phyloP scores from a whole-genome alignment of 2,113 vertebrate species.

The Macroglossus sobrinus region DNA sequence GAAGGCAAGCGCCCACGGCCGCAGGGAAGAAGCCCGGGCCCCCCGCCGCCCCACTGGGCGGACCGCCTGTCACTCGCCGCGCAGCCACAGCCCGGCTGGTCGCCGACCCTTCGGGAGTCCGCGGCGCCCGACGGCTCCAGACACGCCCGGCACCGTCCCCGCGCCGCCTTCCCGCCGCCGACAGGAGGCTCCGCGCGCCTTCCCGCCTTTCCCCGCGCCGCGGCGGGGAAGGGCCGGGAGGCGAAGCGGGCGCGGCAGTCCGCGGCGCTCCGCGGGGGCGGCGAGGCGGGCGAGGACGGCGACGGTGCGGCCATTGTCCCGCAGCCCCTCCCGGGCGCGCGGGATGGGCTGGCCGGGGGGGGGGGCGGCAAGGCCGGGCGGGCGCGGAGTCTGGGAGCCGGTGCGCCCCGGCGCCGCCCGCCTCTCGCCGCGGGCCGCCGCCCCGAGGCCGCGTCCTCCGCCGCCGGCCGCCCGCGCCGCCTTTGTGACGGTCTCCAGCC shows the following conservation, averaged over 20 bases:
- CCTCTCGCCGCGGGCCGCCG: neutral
- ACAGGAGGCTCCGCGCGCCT: slow-evolving; percentile 45
- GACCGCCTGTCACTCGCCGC: neutral
- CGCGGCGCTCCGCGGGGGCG: neutral
- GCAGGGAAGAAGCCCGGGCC: neutral
- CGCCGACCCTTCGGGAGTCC: neutral
- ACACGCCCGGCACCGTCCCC: slow-evolving; percentile 52
- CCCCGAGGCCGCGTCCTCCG: neutral
- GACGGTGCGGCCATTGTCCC: slow-evolving; percentile 71
- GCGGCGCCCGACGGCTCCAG: slow-evolving; percentile 52
- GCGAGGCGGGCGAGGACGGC: slow-evolving; percentile 40
- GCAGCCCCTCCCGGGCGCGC: slow-evolving; percentile 53
- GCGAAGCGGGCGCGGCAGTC: neutral
- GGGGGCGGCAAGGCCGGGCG: neutral
- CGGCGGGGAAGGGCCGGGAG: neutral
- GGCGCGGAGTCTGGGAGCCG: neutral
- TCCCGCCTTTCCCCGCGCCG: slow-evolving; percentile 48
- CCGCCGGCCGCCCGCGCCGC: slow-evolving; percentile 15
- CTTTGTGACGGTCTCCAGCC: slow-evolving; percentile 60
- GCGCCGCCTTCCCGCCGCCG: slow-evolving; percentile 8
- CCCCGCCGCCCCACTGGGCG: neutral
- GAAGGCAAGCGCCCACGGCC: neutral
- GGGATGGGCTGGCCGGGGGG: neutral
- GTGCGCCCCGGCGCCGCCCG: neutral
- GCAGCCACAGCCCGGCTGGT: neutral